Evolutionary conservation across 37 sponge, comb jelly and placozoan genomes (phyloP).

Genomic region (Haliclona indistincta): DNA sequence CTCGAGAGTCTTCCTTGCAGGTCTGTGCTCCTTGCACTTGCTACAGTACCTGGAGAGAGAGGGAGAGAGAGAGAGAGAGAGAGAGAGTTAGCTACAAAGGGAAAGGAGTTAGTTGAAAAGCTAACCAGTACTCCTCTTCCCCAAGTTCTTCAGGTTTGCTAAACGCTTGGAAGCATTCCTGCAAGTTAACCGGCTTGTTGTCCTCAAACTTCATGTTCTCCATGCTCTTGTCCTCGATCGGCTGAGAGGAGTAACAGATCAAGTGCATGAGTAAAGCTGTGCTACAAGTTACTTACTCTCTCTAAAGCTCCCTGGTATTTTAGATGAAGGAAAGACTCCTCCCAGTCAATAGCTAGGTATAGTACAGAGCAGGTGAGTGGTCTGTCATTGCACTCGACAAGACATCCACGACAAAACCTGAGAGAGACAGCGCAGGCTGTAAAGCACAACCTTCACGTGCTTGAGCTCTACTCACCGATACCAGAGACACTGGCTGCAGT

Average conservation of each 20-base stretch:
- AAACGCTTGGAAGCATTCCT: conserved; percentile 90
- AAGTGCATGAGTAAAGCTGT: not conserved
- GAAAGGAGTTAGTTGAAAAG: not conserved
- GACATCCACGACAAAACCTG: conserved; percentile 92
- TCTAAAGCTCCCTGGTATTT: conserved; percentile 86
- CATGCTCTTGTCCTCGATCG: conserved; percentile 80
- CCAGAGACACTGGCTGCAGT: conserved; percentile 88
- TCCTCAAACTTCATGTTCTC: conserved; percentile 56
- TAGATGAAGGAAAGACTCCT: conserved; percentile 79
- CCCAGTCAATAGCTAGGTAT: conserved; percentile 97
- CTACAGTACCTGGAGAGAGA: conserved; percentile 85
- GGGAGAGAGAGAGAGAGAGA: not conserved
- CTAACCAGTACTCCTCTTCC: conserved; percentile 94
- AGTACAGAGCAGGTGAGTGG: conserved; percentile 7
- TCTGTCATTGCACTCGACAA: conserved; percentile 40
- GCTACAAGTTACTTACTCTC: conserved; percentile 51
- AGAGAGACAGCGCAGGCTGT: not conserved
- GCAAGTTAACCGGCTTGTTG: conserved; percentile 79
- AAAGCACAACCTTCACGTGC: not conserved
- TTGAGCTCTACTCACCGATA: conserved; percentile 57
- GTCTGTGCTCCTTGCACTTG: conserved; percentile 77
- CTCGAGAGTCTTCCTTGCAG: conserved; percentile 91
- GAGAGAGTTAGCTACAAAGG: not conserved
- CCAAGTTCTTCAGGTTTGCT: conserved; percentile 94
- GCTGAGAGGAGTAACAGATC: conserved; percentile 34